Evolutionary conservation across 2,888 invertebrate species (phyloP).

Genomic region (Tiphia femorata): DNA sequence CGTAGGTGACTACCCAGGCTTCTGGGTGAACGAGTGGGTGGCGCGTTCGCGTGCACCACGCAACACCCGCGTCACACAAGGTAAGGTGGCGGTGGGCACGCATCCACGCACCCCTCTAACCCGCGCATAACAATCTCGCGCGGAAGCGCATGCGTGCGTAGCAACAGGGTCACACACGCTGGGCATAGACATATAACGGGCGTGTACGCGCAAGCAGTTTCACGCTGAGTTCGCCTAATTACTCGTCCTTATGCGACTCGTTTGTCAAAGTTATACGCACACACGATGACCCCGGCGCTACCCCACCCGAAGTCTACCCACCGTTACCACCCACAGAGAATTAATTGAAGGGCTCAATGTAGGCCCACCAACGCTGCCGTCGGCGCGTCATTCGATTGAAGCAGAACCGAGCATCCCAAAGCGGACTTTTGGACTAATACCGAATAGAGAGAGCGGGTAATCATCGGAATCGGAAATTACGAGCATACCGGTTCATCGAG

Average conservation of each 20-base stretch:
- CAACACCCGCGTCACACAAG: no score
- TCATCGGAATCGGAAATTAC: not conserved
- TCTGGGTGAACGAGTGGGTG: no score
- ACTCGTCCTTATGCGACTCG: conserved; percentile 40
- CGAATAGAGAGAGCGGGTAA: not conserved
- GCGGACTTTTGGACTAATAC: not conserved
- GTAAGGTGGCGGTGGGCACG: no score
- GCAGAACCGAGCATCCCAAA: not conserved
- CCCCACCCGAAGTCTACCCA: not conserved
- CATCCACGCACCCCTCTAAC: no score
- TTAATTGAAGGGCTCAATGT: conserved; percentile 34
- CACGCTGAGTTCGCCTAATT: conserved; percentile 35
- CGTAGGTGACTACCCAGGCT: no score
- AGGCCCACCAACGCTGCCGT: not conserved
- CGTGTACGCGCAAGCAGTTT: conserved; percentile 12
- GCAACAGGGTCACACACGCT: conserved; percentile 1
- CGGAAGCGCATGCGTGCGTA: conserved; percentile 1
- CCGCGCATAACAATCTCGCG: no score
- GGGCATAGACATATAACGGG: no score
- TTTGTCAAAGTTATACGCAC: conserved; percentile 36
- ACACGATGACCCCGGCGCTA: not conserved
- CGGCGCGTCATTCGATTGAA: not conserved
- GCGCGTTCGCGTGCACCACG: no score
- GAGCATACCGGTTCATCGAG: no score
- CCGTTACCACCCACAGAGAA: conserved; percentile 19